These are phyloP conservation scores for Diacarnus erythraeanus DNA, from an alignment of 37 sponge, comb jelly and placozoan species.

Conservation along the genomic window DNA sequence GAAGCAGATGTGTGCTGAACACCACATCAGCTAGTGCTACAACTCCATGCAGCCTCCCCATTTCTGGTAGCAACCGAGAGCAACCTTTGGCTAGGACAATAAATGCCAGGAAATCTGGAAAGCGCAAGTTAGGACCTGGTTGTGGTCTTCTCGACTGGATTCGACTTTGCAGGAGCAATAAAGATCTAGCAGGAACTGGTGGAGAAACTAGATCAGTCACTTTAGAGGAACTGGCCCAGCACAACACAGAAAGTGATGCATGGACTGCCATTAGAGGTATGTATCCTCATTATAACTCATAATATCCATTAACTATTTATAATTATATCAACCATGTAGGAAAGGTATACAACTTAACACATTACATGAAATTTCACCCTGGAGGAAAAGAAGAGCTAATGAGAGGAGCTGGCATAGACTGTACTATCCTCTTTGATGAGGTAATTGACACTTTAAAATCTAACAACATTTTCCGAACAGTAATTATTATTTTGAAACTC, in stretches of 20 bases:
- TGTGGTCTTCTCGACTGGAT: conserved; percentile 94
- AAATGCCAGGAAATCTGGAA: not conserved
- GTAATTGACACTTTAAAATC: conserved; percentile 3
- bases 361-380: conserved; percentile 92
- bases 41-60: not conserved
- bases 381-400: conserved; percentile 89
- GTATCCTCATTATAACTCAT: not conserved
- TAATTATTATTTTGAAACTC: not conserved
- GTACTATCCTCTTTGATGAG: conserved; percentile 88
- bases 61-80: not conserved
- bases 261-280: conserved; percentile 93
- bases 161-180: conserved; percentile 46
- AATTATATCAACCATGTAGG: conserved; percentile 45
- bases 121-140: conserved; percentile 68
- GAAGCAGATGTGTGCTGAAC: too few species aligned
- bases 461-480: not conserved
- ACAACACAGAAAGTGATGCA: conserved; percentile 74
- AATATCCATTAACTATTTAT: conserved; percentile 1
- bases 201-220: conserved; percentile 53
- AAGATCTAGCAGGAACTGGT: conserved; percentile 48
- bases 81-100: not conserved
- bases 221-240: conserved; percentile 74
- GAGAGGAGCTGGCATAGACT: conserved; percentile 91
- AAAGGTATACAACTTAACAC: conserved; percentile 89
- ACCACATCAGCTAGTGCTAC: not conserved